These are phyloP conservation scores for Terrapene triunguis DNA, from an alignment of 2,113 vertebrate species.

Conservation along the genomic window DNA sequence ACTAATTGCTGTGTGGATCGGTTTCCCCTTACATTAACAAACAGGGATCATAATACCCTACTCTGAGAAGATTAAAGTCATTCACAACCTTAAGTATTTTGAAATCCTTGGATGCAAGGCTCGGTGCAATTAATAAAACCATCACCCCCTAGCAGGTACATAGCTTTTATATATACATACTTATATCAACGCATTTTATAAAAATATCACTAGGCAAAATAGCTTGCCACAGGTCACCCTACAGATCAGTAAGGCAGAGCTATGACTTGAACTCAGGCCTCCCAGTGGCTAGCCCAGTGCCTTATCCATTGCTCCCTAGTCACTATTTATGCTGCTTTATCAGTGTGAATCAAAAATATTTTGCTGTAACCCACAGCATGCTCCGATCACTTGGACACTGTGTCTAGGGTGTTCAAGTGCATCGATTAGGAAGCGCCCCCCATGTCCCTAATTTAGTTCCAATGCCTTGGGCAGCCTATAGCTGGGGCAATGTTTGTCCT, in stretches of 20 bases:
- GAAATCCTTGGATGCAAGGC: background rate
- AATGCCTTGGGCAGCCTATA: rapidly evolving
- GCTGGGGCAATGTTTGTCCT: background rate
- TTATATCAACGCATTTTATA: background rate
- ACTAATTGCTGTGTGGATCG: background rate
- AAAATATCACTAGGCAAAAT: background rate
- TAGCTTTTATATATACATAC: background rate
- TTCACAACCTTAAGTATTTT: background rate
- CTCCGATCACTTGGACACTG: background rate
- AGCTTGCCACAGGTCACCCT: background rate
- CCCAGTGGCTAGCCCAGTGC: background rate
- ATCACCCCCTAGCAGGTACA: too few species aligned
- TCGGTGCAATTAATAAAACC: too few species aligned
- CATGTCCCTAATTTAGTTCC: background rate
- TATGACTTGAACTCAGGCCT: background rate
- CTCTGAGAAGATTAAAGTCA: background rate
- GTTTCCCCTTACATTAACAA: background rate
- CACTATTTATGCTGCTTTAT: background rate
- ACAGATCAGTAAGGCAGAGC: background rate
- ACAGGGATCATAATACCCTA: background rate
- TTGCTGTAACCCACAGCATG: background rate
- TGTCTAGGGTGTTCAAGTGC: too few species aligned
- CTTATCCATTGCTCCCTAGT: background rate
- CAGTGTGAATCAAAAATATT: background rate
- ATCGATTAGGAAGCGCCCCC: background rate